Base-by-base conservation (phyloP, 2,797 vertebrate genomes). In the Tolypeutes matacus region DNA sequence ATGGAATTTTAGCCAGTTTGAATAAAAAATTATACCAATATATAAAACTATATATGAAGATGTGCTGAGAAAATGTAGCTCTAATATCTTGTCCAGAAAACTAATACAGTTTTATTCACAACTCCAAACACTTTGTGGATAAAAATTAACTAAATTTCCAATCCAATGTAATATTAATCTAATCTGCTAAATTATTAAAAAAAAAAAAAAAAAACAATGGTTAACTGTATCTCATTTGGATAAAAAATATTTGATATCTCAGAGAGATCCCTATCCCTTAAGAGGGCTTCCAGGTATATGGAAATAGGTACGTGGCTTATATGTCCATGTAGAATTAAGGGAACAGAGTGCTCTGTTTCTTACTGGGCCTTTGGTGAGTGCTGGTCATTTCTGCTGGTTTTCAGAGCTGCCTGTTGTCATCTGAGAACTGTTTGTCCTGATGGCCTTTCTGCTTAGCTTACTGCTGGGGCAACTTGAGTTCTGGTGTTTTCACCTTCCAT, bases 131-230 rank as follows among this genome's bases (percentile, higher is more conserved):
- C 62, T 60, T 72, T 82, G 62, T 60, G 29, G 29, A 73, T 95
- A 85, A 85, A 87, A 76, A 65, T 82, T 53, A 65, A 67, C 3
- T 64, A 75, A 67, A 39, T 75, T 90, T 70, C 73, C 11, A 11
- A 39, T 39, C 11, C 94, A 46, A 94, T 75, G 89, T 90, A 29
- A 56, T 83, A 49, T 84, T 60, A 67, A 56, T 72, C 25, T 56
- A 75, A 95, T 77, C 90, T 88, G 49, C 18, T 56, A 51, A 69
- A 46, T 93, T 87, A 77, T 17, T n/a, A n/a, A n/a, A n/a, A n/a
- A n/a, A n/a, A n/a, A n/a, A n/a, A n/a, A n/a, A 39, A 39, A 0
- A 46, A 70, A 93, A 85, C 51, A 51, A n/a, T 60, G 3, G 6
- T 4, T 64, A 78, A 75, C 15, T 42, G 36, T 69, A 56, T 81